These are phyloP conservation scores for Zapornia atra DNA, from an alignment of 2,113 vertebrate species.

Conservation along the genomic window DNA sequence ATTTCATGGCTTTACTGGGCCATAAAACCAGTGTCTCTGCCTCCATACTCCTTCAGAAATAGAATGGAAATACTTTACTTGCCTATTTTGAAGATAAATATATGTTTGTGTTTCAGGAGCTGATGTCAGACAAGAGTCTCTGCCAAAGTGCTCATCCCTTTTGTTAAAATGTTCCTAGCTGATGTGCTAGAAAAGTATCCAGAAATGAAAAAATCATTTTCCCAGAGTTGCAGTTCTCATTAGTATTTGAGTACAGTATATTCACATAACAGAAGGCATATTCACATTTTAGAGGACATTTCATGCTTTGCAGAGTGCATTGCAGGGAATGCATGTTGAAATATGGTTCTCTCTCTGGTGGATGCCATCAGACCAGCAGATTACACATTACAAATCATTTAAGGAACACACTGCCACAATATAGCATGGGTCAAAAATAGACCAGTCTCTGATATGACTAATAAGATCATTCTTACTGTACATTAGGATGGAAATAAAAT, in stretches of 20 bases:
- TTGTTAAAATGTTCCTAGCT: slow-evolving; percentile 44
- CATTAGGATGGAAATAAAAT: neutral
- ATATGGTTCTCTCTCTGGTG: neutral
- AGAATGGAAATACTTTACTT: slow-evolving; percentile 35
- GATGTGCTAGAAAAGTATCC: slow-evolving; percentile 23
- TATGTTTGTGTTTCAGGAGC: slow-evolving; percentile 54
- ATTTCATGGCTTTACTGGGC: neutral
- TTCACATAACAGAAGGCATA: neutral
- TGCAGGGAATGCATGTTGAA: neutral
- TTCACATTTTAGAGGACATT: neutral
- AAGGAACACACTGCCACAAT: neutral
- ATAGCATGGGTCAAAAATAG: neutral
- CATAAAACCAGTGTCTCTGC: neutral
- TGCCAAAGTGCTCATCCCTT: slow-evolving; percentile 38
- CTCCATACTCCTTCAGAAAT: neutral
- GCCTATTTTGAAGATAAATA: slow-evolving; percentile 63
- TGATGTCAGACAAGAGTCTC: slow-evolving; percentile 46
- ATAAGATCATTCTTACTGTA: neutral
- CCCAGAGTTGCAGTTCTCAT: slow-evolving; percentile 17
- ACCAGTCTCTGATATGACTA: neutral
- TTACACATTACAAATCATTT: neutral
- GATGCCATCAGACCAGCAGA: neutral
- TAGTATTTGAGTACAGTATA: neutral
- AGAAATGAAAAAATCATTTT: slow-evolving; percentile 16
- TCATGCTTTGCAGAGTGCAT: neutral